Evolutionary conservation across 2,888 invertebrate genomes (phyloP).

Genomic region (Morpho helenor): DNA sequence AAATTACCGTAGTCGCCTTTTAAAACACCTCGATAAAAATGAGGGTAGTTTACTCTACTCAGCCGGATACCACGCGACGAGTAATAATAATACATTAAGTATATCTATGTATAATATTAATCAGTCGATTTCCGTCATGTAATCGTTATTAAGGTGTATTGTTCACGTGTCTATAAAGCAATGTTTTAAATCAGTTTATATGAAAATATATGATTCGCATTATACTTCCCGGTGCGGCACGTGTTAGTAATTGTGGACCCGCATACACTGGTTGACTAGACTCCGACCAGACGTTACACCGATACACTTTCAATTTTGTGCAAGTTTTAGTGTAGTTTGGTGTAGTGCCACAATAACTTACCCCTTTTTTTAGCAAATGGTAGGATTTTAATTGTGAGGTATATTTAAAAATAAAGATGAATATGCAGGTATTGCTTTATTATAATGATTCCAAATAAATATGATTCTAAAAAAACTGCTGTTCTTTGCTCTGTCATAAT

Average conservation of each 20-base stretch:
- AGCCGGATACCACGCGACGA: too few relatives aligned
- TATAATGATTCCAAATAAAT: too few relatives aligned
- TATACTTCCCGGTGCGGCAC: constrained; percentile 57
- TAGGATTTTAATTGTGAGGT: too few relatives aligned
- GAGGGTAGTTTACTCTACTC: too few relatives aligned
- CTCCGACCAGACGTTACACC: constrained; percentile 41
- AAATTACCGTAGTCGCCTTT: too few relatives aligned
- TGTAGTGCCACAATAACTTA: too few relatives aligned
- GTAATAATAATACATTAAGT: neutral
- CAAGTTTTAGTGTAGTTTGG: neutral
- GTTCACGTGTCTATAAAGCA: constrained; percentile 25
- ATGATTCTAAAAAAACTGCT: too few relatives aligned
- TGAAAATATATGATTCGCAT: constrained; percentile 68
- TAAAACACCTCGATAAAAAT: too few relatives aligned
- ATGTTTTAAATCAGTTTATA: constrained; percentile 49
- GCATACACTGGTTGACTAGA: constrained; percentile 70
- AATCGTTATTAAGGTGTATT: constrained; percentile 11
- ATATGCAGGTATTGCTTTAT: too few relatives aligned
- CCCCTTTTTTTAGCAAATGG: too few relatives aligned
- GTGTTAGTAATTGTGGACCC: constrained; percentile 71
- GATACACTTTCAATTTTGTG: neutral
- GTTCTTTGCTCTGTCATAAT: too few relatives aligned
- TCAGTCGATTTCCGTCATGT: constrained; percentile 7
- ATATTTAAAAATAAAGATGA: too few relatives aligned
- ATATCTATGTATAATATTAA: neutral